A percentile compares a stretch with the other conserved stretches of the same genome.
Evolutionary conservation across 2,888 invertebrate genomes (phyloP).

Genomic region (Hypomecis punctinalis): DNA sequence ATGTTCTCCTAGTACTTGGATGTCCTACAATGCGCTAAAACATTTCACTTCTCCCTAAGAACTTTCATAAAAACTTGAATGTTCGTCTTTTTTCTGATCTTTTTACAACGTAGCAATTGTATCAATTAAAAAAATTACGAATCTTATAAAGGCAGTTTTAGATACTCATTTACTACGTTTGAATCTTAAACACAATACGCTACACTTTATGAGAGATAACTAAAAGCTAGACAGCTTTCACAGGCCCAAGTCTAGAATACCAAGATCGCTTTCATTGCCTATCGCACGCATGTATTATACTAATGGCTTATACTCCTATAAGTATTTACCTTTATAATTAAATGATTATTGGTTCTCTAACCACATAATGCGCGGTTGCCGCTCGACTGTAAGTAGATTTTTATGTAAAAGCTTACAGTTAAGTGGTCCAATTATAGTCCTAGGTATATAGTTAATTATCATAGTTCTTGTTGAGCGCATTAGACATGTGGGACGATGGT

Average conservation of each 20-base stretch:
- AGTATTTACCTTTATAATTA: conserved; percentile 61
- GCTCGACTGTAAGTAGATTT: conserved; percentile 33
- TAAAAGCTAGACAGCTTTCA: not conserved
- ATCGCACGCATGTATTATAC: conserved; percentile 58
- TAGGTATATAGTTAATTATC: conserved; percentile 26
- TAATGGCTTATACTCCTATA: conserved; percentile 56
- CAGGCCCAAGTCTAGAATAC: conserved; percentile 28
- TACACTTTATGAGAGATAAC: not conserved
- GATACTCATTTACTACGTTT: too few species aligned
- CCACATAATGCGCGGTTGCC: conserved; percentile 55
- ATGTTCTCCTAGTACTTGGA: too few species aligned
- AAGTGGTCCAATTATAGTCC: conserved; percentile 33
- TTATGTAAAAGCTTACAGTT: conserved; percentile 41
- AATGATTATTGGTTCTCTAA: conserved; percentile 62
- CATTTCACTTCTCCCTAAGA: too few species aligned
- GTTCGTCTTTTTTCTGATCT: too few species aligned
- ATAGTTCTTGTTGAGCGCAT: conserved; percentile 15
- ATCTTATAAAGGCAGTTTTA: too few species aligned
- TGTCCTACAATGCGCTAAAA: too few species aligned
- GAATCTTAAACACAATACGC: too few species aligned
- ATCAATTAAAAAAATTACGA: too few species aligned
- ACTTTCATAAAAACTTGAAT: too few species aligned
- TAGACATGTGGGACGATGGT: conserved; percentile 27
- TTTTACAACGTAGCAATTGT: too few species aligned
- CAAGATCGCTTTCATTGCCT: conserved; percentile 35